Conservation (phyloP, 2,797 vertebrate species). For the Leptoclinus maculatus region DNA sequence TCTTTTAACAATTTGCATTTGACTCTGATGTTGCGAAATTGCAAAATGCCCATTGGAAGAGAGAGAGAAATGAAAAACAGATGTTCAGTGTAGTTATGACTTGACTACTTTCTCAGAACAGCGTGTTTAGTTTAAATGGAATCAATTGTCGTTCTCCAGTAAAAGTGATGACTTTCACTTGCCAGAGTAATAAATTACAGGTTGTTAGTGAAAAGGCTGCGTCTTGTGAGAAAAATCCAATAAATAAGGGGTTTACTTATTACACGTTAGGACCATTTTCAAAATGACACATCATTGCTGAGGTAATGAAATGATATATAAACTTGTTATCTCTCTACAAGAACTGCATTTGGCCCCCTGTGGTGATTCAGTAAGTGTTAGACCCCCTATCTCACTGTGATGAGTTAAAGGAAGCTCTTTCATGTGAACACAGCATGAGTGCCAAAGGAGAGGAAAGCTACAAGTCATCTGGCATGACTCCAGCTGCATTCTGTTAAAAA, state of each 20-base stretch:
- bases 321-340: neutral
- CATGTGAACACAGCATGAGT: neutral
- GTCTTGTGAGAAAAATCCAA: neutral
- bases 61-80: constrained; percentile 57
- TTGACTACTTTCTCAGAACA: constrained; percentile 7
- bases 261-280: neutral
- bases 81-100: constrained; percentile 15
- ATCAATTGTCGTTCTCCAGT: neutral
- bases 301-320: neutral
- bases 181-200: neutral
- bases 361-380: neutral
- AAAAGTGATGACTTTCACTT: neutral
- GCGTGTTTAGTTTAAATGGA: neutral
- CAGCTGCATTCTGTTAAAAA: neutral
- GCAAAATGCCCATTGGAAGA: neutral
- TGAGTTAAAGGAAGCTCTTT: neutral
- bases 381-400: neutral
- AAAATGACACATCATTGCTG: neutral
- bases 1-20: constrained; percentile 16
- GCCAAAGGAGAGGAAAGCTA: neutral
- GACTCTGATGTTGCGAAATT: constrained; percentile 36
- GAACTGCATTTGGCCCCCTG: neutral
- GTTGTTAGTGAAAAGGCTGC: neutral
- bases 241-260: neutral
- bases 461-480: neutral